Conservation (phyloP, 37 sponge, comb jelly and placozoan species). For the Chondrosia reniformis region DNA sequence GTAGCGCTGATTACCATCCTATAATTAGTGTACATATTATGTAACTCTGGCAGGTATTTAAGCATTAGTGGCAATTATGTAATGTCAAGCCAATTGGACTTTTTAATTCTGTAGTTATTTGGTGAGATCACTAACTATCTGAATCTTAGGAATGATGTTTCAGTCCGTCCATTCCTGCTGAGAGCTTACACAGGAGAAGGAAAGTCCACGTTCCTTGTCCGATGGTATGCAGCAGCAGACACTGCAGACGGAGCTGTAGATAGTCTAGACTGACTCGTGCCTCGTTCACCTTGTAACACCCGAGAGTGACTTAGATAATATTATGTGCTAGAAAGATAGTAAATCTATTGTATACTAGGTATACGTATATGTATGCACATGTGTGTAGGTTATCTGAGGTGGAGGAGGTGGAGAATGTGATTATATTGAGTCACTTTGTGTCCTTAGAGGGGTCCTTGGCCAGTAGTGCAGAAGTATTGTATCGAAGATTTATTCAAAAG, state of each 20-base stretch:
- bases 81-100: not conserved
- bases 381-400: not conserved
- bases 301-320: no score
- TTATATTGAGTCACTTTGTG: not conserved
- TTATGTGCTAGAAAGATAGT: no score
- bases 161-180: not conserved
- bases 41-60: not conserved
- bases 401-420: not conserved
- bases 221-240: slow-evolving; percentile 3
- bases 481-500: not conserved
- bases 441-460: not conserved
- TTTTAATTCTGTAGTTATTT: not conserved
- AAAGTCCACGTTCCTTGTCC: not conserved
- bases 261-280: no score
- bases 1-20: not conserved
- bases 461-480: not conserved
- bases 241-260: no score
- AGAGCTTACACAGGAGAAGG: not conserved
- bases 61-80: not conserved
- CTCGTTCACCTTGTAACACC: no score
- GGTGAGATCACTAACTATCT: not conserved
- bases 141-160: not conserved
- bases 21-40: not conserved
- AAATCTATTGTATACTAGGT: no score
- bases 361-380: no score